These are phyloP conservation scores for Typhlomys cinereus DNA, from an alignment of 2,113 vertebrate species.

Conservation along the genomic window DNA sequence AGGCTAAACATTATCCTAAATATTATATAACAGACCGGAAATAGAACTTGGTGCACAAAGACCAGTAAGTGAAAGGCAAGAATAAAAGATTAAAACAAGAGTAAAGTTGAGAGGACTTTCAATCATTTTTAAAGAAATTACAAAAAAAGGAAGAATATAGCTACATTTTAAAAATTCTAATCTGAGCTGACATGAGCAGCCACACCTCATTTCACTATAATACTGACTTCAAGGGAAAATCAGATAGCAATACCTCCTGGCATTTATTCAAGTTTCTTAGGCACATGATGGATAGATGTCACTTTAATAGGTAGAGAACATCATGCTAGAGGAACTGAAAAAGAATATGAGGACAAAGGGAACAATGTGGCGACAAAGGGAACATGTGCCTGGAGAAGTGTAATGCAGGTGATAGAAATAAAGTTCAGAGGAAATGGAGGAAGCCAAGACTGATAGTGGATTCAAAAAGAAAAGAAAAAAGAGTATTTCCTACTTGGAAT, in stretches of 20 bases:
- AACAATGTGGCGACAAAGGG: not conserved
- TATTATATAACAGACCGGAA: not conserved
- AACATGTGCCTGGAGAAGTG: not conserved
- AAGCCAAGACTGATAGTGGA: not conserved
- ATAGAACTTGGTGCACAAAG: not conserved
- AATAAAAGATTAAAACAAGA: not conserved
- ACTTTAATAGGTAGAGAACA: not conserved
- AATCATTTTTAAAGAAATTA: not conserved
- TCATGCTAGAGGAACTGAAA: slow-evolving; percentile 1
- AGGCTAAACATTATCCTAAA: not conserved
- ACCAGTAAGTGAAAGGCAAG: not conserved
- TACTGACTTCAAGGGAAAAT: not conserved
- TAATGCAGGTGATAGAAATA: slow-evolving; percentile 29
- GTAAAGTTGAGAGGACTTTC: not conserved
- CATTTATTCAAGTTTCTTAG: slow-evolving; percentile 24
- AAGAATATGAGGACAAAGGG: not conserved
- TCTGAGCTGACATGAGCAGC: not conserved
- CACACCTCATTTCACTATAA: not conserved
- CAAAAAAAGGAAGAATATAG: not conserved
- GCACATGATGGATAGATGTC: not conserved
- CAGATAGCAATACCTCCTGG: not conserved
- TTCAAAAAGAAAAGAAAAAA: not conserved
- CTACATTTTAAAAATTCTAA: not conserved
- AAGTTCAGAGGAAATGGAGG: not conserved
- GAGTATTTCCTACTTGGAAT: too few relatives aligned